Conservation (phyloP, 1,140 invertebrate species). For the Nasonia vitripennis region DNA sequence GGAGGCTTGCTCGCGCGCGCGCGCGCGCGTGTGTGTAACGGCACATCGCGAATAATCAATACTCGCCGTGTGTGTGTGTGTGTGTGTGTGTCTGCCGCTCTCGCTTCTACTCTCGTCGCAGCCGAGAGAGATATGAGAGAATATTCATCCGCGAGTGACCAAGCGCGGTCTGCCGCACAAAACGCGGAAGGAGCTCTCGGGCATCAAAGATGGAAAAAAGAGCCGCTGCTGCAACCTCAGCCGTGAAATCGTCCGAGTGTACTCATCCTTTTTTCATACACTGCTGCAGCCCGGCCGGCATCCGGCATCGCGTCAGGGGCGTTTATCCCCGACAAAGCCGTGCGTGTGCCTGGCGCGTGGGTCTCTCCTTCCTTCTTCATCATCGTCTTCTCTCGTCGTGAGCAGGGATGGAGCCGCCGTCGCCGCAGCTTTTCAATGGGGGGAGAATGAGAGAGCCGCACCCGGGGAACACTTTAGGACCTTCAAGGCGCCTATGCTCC, state of each 20-base stretch:
- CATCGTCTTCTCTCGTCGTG: not conserved
- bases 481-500: not conserved
- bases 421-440: not conserved
- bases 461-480: not conserved
- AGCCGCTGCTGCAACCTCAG: not conserved
- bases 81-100: not conserved
- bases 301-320: not conserved
- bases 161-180: not conserved
- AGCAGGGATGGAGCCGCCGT: no score
- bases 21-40: constrained; percentile 9
- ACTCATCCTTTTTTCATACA: not conserved
- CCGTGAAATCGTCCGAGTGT: not conserved
- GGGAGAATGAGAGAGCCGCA: not conserved
- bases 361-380: not conserved
- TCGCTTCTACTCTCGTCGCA: not conserved
- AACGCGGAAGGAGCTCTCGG: not conserved
- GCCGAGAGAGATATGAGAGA: not conserved
- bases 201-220: not conserved
- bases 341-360: constrained; percentile 24
- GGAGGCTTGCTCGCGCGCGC: not conserved
- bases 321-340: constrained; percentile 13
- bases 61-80: not conserved
- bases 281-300: not conserved
- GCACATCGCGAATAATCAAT: constrained; percentile 40
- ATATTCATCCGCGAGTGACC: not conserved